Base-by-base conservation (phyloP, 2,888 invertebrate species). In the Epirrhoe tristata region DNA sequence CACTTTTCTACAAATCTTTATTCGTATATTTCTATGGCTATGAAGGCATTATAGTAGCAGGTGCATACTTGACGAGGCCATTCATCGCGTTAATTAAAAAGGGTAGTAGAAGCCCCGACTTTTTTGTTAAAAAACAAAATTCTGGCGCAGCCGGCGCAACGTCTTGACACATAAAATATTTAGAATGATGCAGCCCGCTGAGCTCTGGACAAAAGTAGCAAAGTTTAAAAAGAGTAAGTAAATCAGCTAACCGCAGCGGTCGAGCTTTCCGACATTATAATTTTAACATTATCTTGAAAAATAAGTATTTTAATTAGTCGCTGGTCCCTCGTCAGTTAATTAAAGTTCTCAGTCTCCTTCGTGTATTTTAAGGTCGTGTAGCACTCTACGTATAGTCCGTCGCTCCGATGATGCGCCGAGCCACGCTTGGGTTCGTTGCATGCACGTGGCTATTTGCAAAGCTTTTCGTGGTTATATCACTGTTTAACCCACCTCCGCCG, bases 191-290 rank as follows among this genome's bases (percentile, higher is more conserved):
- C 48, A 53, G 53, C 14, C 7, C 12, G 31, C 34, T 0, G 12
- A 12, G 16, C 60, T 43, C 31, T 16, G 31, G n/a, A 54, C 43
- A 17, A n/a, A 50, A 55, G 48, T 48, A 14, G 56, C 50, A 12
- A 62, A 56, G 48, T 55, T 56, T 12, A 17, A 62, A 36, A 62
- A 55, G 17, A 36, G 50, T 55, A n/a, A n/a, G n/a, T 48, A 34
- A 56, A 62, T 62, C 56, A 56, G 34, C 24, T 14, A 56, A 56
- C 62, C 62, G 50, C 50, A 53, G 31, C 16, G 59, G 46, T 17
- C 43, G 43, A 48, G 31, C 16, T 14, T 36, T 17, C 34, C n/a
- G 17, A 50, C 50, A 43, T 43, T 43, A 39, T 39, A n/a, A 43
- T 43, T 43, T 34, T 58, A 34, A 50, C 50, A 34, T 58, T 58